A percentile compares a stretch with the other conserved stretches of the same genome.
phyloP scores from a whole-genome alignment of 1,140 invertebrate species.

The Lucilia cuprina region DNA sequence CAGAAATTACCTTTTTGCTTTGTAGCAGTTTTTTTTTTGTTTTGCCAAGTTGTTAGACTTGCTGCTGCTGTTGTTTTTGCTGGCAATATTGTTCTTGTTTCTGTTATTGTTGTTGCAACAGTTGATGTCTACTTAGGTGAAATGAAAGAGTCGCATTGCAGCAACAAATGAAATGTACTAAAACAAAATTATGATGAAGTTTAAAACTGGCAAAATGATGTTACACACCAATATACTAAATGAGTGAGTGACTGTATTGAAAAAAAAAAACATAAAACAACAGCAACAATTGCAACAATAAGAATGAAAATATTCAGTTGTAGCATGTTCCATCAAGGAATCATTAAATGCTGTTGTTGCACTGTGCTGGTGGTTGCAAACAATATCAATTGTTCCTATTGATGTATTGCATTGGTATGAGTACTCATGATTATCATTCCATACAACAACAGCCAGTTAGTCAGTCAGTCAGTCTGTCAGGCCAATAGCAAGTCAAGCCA shows the following conservation, averaged over 20 bases:
- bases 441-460: neutral
- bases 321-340: neutral
- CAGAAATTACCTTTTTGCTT: constrained; percentile 25
- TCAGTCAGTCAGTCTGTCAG: neutral
- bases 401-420: neutral
- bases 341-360: constrained; percentile 11
- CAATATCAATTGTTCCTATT: neutral
- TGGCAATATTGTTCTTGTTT: neutral
- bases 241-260: constrained; percentile 23
- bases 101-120: neutral
- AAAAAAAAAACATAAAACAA: neutral
- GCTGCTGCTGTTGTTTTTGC: neutral
- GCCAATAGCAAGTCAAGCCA: neutral
- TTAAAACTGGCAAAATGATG: constrained; percentile 16
- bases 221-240: neutral
- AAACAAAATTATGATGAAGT: constrained; percentile 22
- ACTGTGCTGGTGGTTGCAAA: neutral
- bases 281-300: neutral
- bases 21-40: too few relatives aligned
- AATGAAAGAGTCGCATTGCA: neutral
- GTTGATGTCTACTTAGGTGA: neutral
- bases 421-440: constrained; percentile 28
- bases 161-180: constrained; percentile 25
- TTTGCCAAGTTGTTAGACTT: neutral
- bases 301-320: neutral